These are phyloP conservation scores for Anoplopoma fimbria DNA, from an alignment of 2,113 vertebrate genomes.

Conservation along the genomic window DNA sequence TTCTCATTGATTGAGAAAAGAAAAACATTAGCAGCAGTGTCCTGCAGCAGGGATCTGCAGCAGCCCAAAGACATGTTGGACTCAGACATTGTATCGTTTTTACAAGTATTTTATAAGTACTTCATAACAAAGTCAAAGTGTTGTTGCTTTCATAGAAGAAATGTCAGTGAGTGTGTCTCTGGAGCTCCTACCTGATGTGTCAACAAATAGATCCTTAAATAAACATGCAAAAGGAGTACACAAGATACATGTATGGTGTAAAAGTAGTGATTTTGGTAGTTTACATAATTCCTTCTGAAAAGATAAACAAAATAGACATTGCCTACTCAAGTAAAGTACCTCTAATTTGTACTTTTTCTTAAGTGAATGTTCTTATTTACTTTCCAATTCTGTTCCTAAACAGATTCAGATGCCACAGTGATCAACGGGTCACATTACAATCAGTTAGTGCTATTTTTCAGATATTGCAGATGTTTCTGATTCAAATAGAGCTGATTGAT, in stretches of 20 bases:
- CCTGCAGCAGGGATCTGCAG: neutral
- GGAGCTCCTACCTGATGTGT: neutral
- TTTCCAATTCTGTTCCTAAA: neutral
- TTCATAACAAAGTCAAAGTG: neutral
- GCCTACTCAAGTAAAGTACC: neutral
- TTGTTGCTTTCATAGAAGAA: too few species aligned
- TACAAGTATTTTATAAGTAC: neutral
- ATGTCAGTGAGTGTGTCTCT: neutral
- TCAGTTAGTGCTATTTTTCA: neutral
- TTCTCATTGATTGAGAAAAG: neutral
- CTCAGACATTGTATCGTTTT: neutral
- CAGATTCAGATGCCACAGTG: neutral
- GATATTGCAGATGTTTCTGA: neutral
- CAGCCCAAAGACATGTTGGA: neutral
- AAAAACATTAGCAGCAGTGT: neutral
- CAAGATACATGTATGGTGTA: neutral
- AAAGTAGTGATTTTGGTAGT: neutral
- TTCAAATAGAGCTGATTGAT: neutral
- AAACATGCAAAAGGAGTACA: conserved; percentile 22
- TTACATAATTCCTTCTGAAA: neutral
- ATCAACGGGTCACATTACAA: neutral
- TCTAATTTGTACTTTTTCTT: neutral
- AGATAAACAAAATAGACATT: neutral
- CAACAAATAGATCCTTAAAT: conserved; percentile 22
- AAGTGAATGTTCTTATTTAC: neutral